These are phyloP conservation scores for Stegophylla sp. DNA, from an alignment of 2,888 invertebrate species.

Conservation along the genomic window DNA sequence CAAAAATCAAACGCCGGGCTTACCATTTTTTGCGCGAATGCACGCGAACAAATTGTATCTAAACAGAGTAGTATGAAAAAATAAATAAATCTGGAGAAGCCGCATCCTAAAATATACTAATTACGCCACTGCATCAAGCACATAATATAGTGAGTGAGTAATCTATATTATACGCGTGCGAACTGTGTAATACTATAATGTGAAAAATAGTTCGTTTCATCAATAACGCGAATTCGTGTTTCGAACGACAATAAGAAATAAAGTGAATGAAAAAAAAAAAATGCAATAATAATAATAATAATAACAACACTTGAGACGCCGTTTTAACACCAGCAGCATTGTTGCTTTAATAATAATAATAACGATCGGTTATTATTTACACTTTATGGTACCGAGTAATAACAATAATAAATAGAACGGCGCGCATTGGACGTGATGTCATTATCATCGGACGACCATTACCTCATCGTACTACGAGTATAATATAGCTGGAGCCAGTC, in stretches of 20 bases:
- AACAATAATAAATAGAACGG: conserved; percentile 35
- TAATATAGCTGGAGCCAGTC: background rate
- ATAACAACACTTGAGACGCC: conserved; percentile 11
- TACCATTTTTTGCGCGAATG: no score
- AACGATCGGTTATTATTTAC: conserved; percentile 29
- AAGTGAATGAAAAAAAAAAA: background rate
- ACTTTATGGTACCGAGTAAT: background rate
- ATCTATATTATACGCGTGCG: background rate
- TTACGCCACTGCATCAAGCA: background rate
- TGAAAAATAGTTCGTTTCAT: background rate
- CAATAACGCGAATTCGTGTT: conserved; percentile 11
- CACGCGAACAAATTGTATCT: no score
- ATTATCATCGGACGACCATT: conserved; percentile 33
- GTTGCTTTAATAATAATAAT: conserved; percentile 15
- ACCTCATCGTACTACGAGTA: no score
- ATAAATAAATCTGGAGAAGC: background rate
- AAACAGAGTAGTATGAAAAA: no score
- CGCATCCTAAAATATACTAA: background rate
- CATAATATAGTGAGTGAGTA: background rate
- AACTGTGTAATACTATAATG: background rate
- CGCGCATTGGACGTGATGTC: conserved; percentile 31
- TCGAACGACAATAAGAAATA: background rate
- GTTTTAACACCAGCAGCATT: conserved; percentile 17
- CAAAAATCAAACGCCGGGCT: no score
- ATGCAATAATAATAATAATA: background rate